Evolutionary conservation across 2,113 vertebrate genomes (phyloP), one percentile per base, ranked within the genome.

Genomic region (Erinaceus europaeus): DNA sequence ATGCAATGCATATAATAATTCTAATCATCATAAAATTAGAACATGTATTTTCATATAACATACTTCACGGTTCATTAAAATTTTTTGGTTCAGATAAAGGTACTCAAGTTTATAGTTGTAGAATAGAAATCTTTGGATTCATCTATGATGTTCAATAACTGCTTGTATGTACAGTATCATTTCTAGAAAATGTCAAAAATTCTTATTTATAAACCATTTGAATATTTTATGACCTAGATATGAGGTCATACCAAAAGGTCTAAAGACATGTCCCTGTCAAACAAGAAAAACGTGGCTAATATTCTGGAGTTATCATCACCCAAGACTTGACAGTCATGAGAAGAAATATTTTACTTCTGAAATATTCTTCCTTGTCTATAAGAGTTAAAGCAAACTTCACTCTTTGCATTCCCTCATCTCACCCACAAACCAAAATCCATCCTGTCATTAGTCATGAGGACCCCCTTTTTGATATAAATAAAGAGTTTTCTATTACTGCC

Each of bases 351-450:
- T 90, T 84, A 67, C 40, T 53, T 64, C 6, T 48, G 76, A 86
- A 92, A 50, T 44, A 29, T 11, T 73, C 53, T 9, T 46, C 8
- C 29, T 57, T 57, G 6, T 71, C 72, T 79, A 73, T 46, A 10
- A 62, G n/a, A 86, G 34, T 69, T 64, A 87, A 90, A 74, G 72
- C 48, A 75, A 38, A 83, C 44, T 62, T 59, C 6, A 40, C 14
- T 83, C 20, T 67, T 55, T 29, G n/a, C 0, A 34, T 23, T 42
- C 42, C 34, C 18, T 57, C 14, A 71, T 25, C 11, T 90, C 12
- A 84, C 3, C 46, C n/a, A 81, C 68, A 89, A 53, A 84, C 57
- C 67, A 53, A 64, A 84, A 74, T 82, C 38, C 11, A 79, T 74
- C 84, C 69, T 69, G 46, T 27, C 64, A 46, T 53, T 65, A 74